Conservation (phyloP, 92 coral and sea anemone species). For the Ricordea florida region DNA sequence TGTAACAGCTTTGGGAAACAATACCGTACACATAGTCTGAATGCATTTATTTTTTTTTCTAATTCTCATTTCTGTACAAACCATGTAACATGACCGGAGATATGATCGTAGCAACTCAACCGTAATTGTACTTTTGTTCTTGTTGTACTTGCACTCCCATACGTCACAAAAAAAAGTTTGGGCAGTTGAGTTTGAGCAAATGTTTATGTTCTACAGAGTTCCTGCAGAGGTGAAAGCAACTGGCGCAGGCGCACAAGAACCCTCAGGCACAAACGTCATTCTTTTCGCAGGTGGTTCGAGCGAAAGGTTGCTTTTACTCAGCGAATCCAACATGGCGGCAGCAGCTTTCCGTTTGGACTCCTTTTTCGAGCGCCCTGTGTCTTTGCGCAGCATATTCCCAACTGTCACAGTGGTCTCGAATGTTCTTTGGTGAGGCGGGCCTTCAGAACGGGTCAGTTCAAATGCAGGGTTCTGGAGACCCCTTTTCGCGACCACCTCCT, state of each 20-base stretch:
- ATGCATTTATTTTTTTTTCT: too few relatives aligned
- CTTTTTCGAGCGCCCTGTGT: constrained; percentile 68
- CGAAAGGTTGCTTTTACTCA: constrained; percentile 60
- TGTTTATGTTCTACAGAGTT: not conserved
- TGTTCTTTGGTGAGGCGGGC: constrained; percentile 75
- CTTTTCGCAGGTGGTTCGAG: constrained; percentile 76
- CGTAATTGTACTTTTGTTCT: too few relatives aligned
- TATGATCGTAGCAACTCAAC: too few relatives aligned
- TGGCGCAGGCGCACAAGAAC: constrained; percentile 45
- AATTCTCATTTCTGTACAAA: too few relatives aligned
- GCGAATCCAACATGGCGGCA: constrained; percentile 72
- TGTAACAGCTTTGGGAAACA: too few relatives aligned
- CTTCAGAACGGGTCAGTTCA: constrained; percentile 43
- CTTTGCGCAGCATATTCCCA: constrained; percentile 64
- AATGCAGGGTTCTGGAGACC: constrained; percentile 81
- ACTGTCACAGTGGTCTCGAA: constrained; percentile 70
- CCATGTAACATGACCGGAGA: too few relatives aligned
- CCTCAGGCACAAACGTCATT: constrained; percentile 73
- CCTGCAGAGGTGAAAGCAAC: constrained; percentile 42
- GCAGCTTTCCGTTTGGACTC: constrained; percentile 84
- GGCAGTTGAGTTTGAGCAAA: too few relatives aligned
- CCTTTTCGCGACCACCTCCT: constrained; percentile 72
- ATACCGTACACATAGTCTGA: too few relatives aligned
- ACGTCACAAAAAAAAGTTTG: too few relatives aligned
- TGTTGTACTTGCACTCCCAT: too few relatives aligned